Conservation (phyloP, 1,140 invertebrate species). For the Bicyclus anynana region DNA sequence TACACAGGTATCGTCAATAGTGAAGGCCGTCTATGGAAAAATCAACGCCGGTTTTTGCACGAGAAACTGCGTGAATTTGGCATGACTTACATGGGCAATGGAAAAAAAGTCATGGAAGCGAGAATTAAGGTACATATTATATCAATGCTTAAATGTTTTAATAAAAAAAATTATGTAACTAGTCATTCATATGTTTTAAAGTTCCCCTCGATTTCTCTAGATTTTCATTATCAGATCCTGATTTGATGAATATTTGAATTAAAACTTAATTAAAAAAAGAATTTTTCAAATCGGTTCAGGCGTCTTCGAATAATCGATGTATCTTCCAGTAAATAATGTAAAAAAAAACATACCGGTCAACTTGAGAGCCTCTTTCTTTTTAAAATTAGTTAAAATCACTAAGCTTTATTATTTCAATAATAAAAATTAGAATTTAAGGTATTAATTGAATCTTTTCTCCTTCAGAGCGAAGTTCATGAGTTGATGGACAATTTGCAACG, state of each 20-base stretch:
- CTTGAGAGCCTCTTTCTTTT: too few species aligned
- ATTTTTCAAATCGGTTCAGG: too few species aligned
- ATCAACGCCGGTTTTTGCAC: constrained; percentile 93
- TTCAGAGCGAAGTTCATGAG: constrained; percentile 86
- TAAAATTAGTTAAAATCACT: too few species aligned
- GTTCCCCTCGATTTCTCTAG: too few species aligned
- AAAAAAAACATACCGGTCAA: too few species aligned
- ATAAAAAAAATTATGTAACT: background rate
- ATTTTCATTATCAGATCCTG: too few species aligned
- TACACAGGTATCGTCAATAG: constrained; percentile 92
- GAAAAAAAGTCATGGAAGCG: constrained; percentile 89
- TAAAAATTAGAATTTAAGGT: background rate
- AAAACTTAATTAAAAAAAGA: too few species aligned
- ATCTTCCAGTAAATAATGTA: too few species aligned
- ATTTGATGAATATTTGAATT: too few species aligned
- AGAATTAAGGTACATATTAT: constrained; percentile 84
- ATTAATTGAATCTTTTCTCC: constrained; percentile 35
- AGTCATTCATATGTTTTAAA: too few species aligned
- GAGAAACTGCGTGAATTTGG: constrained; percentile 93
- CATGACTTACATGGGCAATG: constrained; percentile 88
- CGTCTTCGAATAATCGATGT: too few species aligned
- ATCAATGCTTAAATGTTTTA: background rate
- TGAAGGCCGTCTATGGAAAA: constrained; percentile 94
- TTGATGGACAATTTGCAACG: constrained; percentile 82
- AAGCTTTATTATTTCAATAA: too few species aligned